Evolutionary conservation across 2,113 vertebrate genomes (phyloP), one percentile per base, ranked within the genome.

Genomic region (Anoplopoma fimbria): DNA sequence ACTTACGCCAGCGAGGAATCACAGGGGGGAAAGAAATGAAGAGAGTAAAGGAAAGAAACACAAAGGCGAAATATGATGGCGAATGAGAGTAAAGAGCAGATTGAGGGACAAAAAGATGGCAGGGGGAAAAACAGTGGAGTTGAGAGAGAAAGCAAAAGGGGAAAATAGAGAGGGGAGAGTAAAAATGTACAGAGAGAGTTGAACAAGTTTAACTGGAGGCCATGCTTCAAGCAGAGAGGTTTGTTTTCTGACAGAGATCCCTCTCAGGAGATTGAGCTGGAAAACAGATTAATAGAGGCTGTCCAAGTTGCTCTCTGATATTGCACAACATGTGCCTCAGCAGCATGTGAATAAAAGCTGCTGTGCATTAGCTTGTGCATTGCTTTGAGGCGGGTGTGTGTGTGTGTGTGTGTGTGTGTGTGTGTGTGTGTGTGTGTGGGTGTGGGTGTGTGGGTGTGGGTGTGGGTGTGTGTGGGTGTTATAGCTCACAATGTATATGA

Each of bases 161-260:
- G 25, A 23, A 8, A 63, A 27, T 40, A 23, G 57, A 27, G 69
- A 69, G 15, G 57, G 53, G 27, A 58, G 55, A 29, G 25, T 58
- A 19, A 55, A 84, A 80, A 61, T 33, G 42, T 8, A 76, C 40
- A 77, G 63, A 51, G 64, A 68, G 40, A 77, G 88, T 81, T 88
- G 63, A 84, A 73, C 72, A 79, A 86, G 86, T 84, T 83, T 57
- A 92, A 89, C 82, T 81, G 74, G 77, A 90, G 88, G 83, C 82
- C 81, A 68, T 33, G 75, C 67, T 69, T 79, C 74, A 89, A 86
- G 80, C 63, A 49, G 85, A 90, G 81, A 83, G 75, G 78, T 88
- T 91, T 92, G 87, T 90, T 93, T 93, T 91, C 79, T 92, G 93
- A 91, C 91, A 92, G 79, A 64, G 88, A 92, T 91, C 84, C 84